Evolutionary conservation across 2,797 vertebrate species (phyloP).

Genomic region (Adrianichthys oophorus): DNA sequence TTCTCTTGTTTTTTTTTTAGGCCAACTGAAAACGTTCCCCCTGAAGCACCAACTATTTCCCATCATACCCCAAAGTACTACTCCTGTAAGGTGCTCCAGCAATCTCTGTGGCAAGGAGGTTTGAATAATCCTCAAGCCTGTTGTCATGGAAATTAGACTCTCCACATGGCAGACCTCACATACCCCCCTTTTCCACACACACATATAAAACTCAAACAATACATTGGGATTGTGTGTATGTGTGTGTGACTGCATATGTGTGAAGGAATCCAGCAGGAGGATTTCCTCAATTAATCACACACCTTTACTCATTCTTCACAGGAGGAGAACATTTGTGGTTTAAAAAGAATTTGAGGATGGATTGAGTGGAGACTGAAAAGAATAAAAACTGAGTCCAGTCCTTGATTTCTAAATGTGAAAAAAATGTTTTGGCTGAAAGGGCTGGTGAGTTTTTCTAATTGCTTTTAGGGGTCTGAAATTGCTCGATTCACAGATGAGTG

Average conservation of each 20-base stretch:
- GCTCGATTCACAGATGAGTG: constrained; percentile 47
- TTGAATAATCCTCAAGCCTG: constrained; percentile 72
- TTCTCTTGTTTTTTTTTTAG: constrained; percentile 38
- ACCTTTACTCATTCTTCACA: constrained; percentile 47
- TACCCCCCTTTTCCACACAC: constrained; percentile 43
- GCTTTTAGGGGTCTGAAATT: constrained; percentile 45
- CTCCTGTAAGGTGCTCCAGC: constrained; percentile 72
- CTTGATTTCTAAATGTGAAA: constrained; percentile 37
- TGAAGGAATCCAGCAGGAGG: constrained; percentile 20
- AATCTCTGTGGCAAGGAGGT: constrained; percentile 63
- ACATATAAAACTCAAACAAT: constrained; percentile 65
- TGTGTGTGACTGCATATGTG: constrained; percentile 12
- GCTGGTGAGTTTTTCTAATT: constrained; percentile 52
- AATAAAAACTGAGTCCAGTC: constrained; percentile 29
- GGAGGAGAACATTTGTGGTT: constrained; percentile 9
- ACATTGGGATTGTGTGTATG: constrained; percentile 18
- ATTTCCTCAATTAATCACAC: constrained; percentile 54
- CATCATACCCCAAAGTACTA: constrained; percentile 41
- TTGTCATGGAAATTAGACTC: constrained; percentile 81
- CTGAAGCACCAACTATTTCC: constrained; percentile 32
- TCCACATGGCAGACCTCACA: constrained; percentile 47
- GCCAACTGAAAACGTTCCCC: constrained; percentile 28
- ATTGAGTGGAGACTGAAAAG: constrained; percentile 31
- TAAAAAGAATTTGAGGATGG: constrained; percentile 16
- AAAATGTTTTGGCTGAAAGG: constrained; percentile 42